A percentile compares a stretch with the other conserved stretches of the same genome.
phyloP scores from a whole-genome alignment of 2,113 vertebrate species.

The Crypturellus undulatus region DNA sequence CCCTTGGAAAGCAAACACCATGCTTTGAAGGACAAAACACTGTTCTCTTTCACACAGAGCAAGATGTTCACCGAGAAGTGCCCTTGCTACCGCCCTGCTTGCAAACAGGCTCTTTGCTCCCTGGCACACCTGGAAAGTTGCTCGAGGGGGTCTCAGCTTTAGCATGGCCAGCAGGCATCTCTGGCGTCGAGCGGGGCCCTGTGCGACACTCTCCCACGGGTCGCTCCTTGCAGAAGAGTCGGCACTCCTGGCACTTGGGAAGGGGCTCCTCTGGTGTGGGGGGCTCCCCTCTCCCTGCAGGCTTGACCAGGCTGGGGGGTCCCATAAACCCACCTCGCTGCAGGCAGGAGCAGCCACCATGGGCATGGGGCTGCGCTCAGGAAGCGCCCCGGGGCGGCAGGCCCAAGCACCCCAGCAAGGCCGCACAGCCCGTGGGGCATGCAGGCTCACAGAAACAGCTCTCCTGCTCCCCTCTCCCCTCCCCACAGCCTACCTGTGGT shows the following conservation, averaged over 20 bases:
- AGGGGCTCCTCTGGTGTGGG: background rate
- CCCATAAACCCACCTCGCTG: background rate
- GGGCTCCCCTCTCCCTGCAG: background rate
- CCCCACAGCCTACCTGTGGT: conserved; percentile 4
- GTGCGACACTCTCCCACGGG: fast-evolving
- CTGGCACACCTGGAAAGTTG: background rate
- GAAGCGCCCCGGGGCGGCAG: background rate
- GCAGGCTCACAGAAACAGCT: background rate
- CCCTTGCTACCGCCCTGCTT: background rate
- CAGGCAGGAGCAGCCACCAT: background rate
- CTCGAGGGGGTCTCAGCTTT: background rate
- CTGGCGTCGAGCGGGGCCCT: background rate
- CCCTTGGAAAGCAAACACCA: background rate
- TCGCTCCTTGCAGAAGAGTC: background rate
- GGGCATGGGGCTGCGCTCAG: background rate
- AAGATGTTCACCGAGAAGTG: background rate
- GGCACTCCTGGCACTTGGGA: background rate
- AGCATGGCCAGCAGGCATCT: background rate
- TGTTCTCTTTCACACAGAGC: background rate
- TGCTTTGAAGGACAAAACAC: background rate
- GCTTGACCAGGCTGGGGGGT: background rate
- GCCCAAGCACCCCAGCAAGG: background rate
- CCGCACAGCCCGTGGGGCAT: background rate
- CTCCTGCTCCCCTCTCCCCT: background rate
- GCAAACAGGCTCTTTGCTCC: background rate